Conservation (phyloP, 2,797 vertebrate species). For the Pseudochaenichthys georgianus region DNA sequence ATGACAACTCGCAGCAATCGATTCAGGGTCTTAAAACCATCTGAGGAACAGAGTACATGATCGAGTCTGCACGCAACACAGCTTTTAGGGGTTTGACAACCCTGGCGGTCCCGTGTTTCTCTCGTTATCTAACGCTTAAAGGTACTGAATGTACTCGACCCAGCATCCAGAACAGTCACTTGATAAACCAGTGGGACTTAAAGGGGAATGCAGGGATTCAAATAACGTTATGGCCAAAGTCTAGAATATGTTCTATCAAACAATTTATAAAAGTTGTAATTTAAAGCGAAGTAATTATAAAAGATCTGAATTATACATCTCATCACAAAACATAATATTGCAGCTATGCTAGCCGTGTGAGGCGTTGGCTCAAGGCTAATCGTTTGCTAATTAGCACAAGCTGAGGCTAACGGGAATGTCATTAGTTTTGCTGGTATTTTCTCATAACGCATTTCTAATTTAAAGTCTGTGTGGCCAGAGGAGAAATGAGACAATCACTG, state of each 20-base stretch:
- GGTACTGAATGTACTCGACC: background rate
- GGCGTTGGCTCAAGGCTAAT: background rate
- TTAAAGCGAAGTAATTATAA: background rate
- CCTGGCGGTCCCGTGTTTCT: background rate
- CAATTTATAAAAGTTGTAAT: too few relatives aligned
- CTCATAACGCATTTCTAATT: background rate
- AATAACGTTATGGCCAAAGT: too few relatives aligned
- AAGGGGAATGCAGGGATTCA: too few relatives aligned
- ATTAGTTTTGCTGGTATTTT: background rate
- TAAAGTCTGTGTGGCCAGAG: background rate
- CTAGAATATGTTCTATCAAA: too few relatives aligned
- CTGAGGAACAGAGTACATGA: slow-evolving; percentile 6
- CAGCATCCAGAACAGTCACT: too few relatives aligned
- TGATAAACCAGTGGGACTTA: too few relatives aligned
- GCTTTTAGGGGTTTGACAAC: slow-evolving; percentile 5
- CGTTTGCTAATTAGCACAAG: background rate
- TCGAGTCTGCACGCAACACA: slow-evolving; percentile 19
- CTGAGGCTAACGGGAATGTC: background rate
- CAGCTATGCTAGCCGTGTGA: background rate
- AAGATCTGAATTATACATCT: background rate
- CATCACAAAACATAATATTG: background rate
- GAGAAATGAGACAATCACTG: background rate
- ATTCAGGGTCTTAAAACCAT: slow-evolving; percentile 2
- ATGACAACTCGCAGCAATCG: slow-evolving; percentile 20
- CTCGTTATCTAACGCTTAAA: slow-evolving; percentile 9